These are phyloP conservation scores for Malurus alboscapulatus DNA, from an alignment of 2,113 vertebrate species.

Conservation along the genomic window DNA sequence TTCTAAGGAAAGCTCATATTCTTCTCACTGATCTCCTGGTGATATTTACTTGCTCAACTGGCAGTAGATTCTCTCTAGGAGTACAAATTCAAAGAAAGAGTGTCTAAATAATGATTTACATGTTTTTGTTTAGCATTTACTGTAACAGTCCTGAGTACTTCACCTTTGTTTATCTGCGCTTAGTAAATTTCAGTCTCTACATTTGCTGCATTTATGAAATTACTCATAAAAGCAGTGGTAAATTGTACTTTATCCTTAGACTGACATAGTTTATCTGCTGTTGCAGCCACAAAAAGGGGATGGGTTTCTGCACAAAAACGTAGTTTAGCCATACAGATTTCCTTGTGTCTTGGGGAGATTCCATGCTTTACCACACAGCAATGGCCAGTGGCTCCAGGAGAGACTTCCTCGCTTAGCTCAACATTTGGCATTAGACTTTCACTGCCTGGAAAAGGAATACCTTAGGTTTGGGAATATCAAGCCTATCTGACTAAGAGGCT, in stretches of 20 bases:
- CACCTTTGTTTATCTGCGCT: background rate
- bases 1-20: background rate
- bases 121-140: background rate
- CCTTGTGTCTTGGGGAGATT: background rate
- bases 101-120: background rate
- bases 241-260: background rate
- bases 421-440: background rate
- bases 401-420: background rate
- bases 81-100: background rate
- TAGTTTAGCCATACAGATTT: background rate
- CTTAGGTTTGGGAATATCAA: background rate
- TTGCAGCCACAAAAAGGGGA: background rate
- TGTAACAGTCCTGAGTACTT: background rate
- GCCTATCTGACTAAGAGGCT: background rate
- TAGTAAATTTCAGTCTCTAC: background rate
- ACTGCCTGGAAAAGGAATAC: background rate
- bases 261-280: background rate
- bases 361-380: background rate
- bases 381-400: background rate
- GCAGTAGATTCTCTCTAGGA: background rate
- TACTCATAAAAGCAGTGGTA: background rate
- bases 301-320: background rate
- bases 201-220: background rate
- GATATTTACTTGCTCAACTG: background rate
- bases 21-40: background rate